Base-by-base conservation (phyloP, 2,113 vertebrate species). In the Dendrocopos noguchii region DNA sequence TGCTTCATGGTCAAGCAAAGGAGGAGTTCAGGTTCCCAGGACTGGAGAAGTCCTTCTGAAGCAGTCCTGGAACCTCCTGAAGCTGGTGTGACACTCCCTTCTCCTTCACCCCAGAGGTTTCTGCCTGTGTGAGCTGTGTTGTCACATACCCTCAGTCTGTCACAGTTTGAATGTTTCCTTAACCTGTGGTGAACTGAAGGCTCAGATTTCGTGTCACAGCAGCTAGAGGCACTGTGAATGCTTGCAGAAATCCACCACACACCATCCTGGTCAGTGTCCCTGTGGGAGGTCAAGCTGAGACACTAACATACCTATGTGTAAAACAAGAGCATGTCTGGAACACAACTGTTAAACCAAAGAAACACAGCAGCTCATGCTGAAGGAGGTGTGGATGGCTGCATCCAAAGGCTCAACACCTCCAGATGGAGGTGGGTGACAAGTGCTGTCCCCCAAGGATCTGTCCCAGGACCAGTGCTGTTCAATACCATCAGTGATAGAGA, bases 291-390 rank as follows among this genome's bases (percentile, higher is more conserved):
- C 66, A 44, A 83, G 73, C 73, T 55, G 59, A 70, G 55, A 18
- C 24, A 22, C 22, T 21, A 20, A 36, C 4, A 0, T 24, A 36
- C 2, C 0, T 8, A 4, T 15, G 6, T 7, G 21, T 66, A 74
- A 87, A 80, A 39, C 28, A 80, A 87, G 64, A 16, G 42, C 6
- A 1, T 44, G 27, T 50, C 53, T 81, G 63, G 22, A 75, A 72
- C 84, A 29, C 24, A 19, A 20, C 61, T 81, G 28, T 52, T 79
- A 68, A 81, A 60, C 21, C 56, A 20, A 64, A 71, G 61, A 81
- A 80, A 22, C 11, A 27, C 28, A 84, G 57, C 29, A 82, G 29
- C 25, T 20, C 25, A 3, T 17, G 42, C 66, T 67, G 56, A 55
- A 70, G 57, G 80, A 44, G 15, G 42, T 44, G 42, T 44, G 42